These are phyloP conservation scores for Pleuronectes platessa DNA, from an alignment of 2,113 vertebrate species.

Conservation along the genomic window DNA sequence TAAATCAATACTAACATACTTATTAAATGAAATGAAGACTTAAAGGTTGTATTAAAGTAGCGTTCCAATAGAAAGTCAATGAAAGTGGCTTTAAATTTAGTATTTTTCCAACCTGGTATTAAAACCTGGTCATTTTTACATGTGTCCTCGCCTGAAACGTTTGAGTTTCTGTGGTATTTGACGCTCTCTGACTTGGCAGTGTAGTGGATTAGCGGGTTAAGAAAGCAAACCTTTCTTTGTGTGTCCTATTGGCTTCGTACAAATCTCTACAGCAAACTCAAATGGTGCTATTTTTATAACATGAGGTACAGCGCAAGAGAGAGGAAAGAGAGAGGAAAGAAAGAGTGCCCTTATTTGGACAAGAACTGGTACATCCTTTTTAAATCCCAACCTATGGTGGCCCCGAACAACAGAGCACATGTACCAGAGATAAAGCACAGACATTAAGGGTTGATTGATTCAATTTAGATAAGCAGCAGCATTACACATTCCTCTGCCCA, in stretches of 20 bases:
- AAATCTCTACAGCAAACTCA: conserved; percentile 33
- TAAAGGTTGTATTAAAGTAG: conserved; percentile 8
- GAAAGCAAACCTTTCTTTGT: conserved; percentile 33
- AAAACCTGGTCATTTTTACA: not conserved
- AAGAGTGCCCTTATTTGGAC: conserved; percentile 14
- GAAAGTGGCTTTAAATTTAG: not conserved
- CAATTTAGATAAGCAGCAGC: not conserved
- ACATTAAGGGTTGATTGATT: not conserved
- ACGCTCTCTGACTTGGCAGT: conserved; percentile 7
- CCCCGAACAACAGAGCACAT: not conserved
- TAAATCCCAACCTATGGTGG: conserved; percentile 16
- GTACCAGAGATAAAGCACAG: not conserved
- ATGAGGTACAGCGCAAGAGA: not conserved
- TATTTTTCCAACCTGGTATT: not conserved
- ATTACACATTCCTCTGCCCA: not conserved
- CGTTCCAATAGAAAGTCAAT: conserved; percentile 1
- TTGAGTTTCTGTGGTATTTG: conserved; percentile 16
- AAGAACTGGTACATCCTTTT: conserved; percentile 19
- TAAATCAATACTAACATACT: conserved; percentile 14
- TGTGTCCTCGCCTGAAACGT: not conserved
- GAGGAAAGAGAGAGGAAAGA: not conserved
- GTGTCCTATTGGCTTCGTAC: conserved; percentile 26
- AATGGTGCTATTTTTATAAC: conserved; percentile 39
- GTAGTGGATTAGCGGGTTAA: conserved; percentile 25
- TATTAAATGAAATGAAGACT: not conserved